Base-by-base conservation (phyloP, 2,797 vertebrate species). In the Amblyopsis hoosieri region DNA sequence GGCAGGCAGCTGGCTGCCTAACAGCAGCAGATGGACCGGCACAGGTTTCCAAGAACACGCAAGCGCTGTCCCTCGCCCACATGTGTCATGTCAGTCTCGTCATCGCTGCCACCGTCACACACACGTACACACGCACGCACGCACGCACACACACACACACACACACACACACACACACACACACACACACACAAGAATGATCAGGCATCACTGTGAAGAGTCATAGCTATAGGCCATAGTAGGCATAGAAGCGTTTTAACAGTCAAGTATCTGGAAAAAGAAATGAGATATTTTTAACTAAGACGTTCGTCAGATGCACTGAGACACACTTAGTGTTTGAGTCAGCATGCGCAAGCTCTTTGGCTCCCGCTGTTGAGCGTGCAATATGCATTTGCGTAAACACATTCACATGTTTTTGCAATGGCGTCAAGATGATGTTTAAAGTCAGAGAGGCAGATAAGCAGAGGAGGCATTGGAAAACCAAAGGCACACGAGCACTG, bases 11-110 rank as follows among this genome's bases (percentile, higher is more conserved):
- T 89, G 70, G 76, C 77, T 86, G 81, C 76, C 68, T 74, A 78
- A 84, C 72, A 83, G 78, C 83, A 81, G 82, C 87, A 91, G 90
- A 90, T 90, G 86, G 87, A 88, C 80, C 76, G 79, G 62, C 33
- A 57, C 86, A 81, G 78, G 72, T 84, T 88, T 90, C 76, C 80
- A 82, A 84, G 81, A 87, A 91, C 80, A 81, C 67, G 79, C 64
- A 80, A 74, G 60, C 79, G 60, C 66, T 70, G 76, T 78, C 60
- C 82, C 68, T 83, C 65, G 80, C 76, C 83, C 81, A 80, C 75
- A 78, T 72, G 80, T 87, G 87, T 87, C 80, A 85, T 59, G 82
- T 83, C 64, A 60, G 78, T 76, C 69, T 65, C 11, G 62, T 80
- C 80, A 85, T 79, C 64, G 65, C 76, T 77, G 69, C 76, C 65